A percentile compares a stretch with the other conserved stretches of the same genome.
phyloP scores from a whole-genome alignment of 2,888 invertebrate species.

The Euplexia lucipara region DNA sequence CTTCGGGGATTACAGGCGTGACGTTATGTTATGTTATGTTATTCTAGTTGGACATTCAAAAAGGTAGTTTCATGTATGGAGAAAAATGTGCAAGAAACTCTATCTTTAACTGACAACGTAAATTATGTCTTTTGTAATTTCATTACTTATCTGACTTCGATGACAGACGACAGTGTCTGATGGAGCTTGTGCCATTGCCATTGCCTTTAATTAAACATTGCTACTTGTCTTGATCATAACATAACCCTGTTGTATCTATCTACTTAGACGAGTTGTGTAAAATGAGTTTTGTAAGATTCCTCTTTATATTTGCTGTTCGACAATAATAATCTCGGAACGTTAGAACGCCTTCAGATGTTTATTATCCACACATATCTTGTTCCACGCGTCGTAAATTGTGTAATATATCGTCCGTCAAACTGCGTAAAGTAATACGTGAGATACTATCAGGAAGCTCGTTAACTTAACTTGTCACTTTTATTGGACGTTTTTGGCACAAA shows the following conservation, averaged over 20 bases:
- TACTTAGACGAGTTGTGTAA: background rate
- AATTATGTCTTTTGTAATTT: conserved; percentile 5
- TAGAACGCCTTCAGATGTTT: conserved; percentile 25
- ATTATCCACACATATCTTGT: conserved; percentile 42
- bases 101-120: background rate
- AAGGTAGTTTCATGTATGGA: no score
- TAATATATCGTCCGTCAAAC: conserved; percentile 41
- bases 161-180: background rate
- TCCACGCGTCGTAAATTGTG: conserved; percentile 37
- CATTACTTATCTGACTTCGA: background rate
- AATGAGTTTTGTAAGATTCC: background rate
- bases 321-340: background rate
- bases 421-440: conserved; percentile 32
- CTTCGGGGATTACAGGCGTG: no score
- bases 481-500: conserved; percentile 25
- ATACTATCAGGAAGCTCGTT: conserved; percentile 38
- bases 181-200: background rate
- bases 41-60: no score
- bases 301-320: conserved; percentile 3
- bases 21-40: no score
- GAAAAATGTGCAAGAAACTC: no score
- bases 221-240: background rate
- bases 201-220: background rate
- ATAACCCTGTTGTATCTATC: background rate
- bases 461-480: conserved; percentile 8